Base-by-base conservation (phyloP, 2,888 invertebrate species). In the Epinotia ramella region DNA sequence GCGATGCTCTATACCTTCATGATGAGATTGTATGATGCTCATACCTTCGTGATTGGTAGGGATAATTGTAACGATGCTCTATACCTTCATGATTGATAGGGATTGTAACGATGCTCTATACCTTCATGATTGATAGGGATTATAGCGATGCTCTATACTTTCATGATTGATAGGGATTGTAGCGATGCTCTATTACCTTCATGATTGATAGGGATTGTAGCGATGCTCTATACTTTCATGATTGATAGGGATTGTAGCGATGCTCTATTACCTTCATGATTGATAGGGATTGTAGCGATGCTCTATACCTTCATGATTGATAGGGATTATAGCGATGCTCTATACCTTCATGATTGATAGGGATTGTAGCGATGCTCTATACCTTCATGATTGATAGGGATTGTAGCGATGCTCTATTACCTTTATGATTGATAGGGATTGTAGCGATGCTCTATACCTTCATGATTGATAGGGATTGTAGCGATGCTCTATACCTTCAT, bases 41-140 rank as follows among this genome's bases (percentile, higher is more conserved):
- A 20, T 20, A 20, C 20, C 20, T 20, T n/a, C n/a, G 2, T 20
- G 20, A 20, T 81, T 74, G 74, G 63, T 76, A 75, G 33, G 71
- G 49, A n/a, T n/a, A n/a, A 63, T 80, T 81, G 46, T 89, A 77
- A 33, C 88, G 87, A 65, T 92, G 20, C 20, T 20, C 11, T 20
- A 20, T 20, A 20, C 20, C 2, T 20, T 20, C 20, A 20, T 20
- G 20, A 20, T 20, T 20, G 20, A 2, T 20, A 20, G 20, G 20
- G 20, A 20, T 20, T 20, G 20, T 20, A 20, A 1, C 1, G 2
- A 20, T 20, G 20, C 20, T 1, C 20, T 20, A 20, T 20, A 20
- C 20, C 20, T 20, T 2, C 20, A 20, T 20, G 20, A 20, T 20
- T 20, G 20, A 20, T 20, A 20, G 20, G 20, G 20, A 20, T 20